A percentile compares a stretch with the other conserved stretches of the same genome.
Evolutionary conservation across 2,797 vertebrate genomes (phyloP).

Genomic region (Petrocephalus sullivani): DNA sequence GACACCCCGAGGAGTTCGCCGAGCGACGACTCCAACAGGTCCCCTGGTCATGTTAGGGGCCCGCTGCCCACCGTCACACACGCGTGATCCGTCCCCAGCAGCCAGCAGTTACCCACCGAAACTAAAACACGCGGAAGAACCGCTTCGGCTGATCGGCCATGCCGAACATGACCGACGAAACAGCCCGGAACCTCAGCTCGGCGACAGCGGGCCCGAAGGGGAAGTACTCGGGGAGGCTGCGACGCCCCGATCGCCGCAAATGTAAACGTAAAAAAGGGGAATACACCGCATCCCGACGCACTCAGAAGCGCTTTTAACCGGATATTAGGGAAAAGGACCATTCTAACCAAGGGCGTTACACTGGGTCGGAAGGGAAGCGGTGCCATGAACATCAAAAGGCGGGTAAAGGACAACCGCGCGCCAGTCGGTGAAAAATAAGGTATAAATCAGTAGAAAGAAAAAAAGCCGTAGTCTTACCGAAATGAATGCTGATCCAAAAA

Average conservation of each 20-base stretch:
- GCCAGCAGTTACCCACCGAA: background rate
- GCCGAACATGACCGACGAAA: background rate
- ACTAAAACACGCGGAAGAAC: background rate
- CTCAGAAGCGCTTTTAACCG: background rate
- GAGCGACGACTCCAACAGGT: conserved; percentile 12
- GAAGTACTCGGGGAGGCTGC: background rate
- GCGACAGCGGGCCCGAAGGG: background rate
- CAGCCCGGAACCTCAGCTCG: background rate
- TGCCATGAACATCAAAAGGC: background rate
- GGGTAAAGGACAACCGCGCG: background rate
- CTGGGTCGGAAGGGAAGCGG: background rate
- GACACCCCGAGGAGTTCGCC: background rate
- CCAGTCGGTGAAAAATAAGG: background rate
- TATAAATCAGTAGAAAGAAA: background rate
- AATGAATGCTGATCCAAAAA: conserved; percentile 74
- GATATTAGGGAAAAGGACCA: background rate
- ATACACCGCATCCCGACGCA: background rate
- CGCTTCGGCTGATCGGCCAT: background rate
- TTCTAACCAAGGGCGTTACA: background rate
- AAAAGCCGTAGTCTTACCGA: conserved; percentile 59
- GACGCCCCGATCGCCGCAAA: background rate
- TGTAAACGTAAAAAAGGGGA: background rate
- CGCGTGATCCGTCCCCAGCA: background rate
- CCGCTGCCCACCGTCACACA: conserved; percentile 17
- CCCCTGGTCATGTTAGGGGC: background rate